Conservation (phyloP, 2,797 vertebrate genomes). For the Pangasius macronema region DNA sequence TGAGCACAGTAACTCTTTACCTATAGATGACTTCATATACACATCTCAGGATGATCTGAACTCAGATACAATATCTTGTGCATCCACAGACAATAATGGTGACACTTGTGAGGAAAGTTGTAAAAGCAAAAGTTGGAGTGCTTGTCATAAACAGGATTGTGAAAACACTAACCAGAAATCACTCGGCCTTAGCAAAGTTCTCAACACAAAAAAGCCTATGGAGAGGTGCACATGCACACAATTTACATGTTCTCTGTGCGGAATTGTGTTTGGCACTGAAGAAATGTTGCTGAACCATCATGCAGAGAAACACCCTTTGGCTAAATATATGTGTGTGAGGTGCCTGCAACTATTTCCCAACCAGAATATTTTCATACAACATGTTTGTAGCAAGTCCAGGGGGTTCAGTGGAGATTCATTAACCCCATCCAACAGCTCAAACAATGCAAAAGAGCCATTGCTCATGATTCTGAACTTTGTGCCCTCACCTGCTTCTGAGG, state of each 20-base stretch:
- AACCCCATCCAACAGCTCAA: not conserved
- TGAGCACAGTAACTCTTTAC: conserved; percentile 23
- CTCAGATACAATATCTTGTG: conserved; percentile 1
- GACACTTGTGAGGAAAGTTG: not conserved
- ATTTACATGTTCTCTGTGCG: conserved; percentile 23
- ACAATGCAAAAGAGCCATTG: not conserved
- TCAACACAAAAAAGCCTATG: not conserved
- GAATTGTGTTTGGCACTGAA: not conserved
- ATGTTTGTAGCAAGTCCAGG: conserved; percentile 34
- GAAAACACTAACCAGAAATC: not conserved
- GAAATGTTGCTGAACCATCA: conserved; percentile 30
- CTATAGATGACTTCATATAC: conserved; percentile 24
- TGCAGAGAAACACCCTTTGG: conserved; percentile 18
- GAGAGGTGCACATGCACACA: conserved; percentile 11
- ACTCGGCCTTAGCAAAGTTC: conserved; percentile 8
- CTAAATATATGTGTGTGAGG: conserved; percentile 44
- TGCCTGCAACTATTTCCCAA: conserved; percentile 50
- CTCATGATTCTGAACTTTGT: not conserved
- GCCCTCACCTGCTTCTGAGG: not conserved
- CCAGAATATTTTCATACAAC: conserved; percentile 39
- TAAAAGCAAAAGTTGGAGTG: not conserved
- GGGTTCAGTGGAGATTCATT: not conserved
- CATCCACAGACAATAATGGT: not conserved
- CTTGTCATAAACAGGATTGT: not conserved
- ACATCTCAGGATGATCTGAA: not conserved